Conservation (phyloP, 2,113 vertebrate species). For the Muntiacus muntjak region DNA sequence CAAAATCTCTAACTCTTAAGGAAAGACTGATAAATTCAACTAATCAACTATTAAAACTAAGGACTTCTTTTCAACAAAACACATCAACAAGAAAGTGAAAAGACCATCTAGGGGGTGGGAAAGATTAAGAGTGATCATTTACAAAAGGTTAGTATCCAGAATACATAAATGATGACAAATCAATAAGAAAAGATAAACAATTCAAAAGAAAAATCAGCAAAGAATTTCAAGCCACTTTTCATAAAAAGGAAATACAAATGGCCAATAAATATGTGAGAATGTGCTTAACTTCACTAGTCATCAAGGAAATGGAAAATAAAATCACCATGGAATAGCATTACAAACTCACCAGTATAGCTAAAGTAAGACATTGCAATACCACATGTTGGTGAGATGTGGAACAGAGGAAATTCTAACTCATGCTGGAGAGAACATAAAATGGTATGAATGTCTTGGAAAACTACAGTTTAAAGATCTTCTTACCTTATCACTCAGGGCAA, state of each 20-base stretch:
- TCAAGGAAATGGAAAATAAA: conserved; percentile 19
- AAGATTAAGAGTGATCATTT: background rate
- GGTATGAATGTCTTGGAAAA: background rate
- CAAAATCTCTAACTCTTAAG: background rate
- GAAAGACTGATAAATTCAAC: background rate
- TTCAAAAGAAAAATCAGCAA: background rate
- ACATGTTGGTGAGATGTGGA: background rate
- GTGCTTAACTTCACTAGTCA: background rate
- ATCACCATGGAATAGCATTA: background rate
- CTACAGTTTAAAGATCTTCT: background rate
- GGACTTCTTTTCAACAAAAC: background rate
- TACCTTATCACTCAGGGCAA: background rate
- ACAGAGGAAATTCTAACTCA: background rate
- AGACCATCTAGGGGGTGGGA: background rate
- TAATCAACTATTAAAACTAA: background rate
- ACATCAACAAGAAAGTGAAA: background rate
- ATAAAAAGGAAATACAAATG: background rate
- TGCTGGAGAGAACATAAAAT: background rate
- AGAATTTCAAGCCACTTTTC: background rate
- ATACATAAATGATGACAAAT: background rate
- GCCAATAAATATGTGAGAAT: background rate
- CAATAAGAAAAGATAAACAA: background rate
- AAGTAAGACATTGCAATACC: background rate
- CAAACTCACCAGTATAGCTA: background rate
- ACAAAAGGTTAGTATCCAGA: background rate